These are phyloP conservation scores for Aelia acuminata DNA, from an alignment of 2,888 invertebrate genomes.

Conservation along the genomic window DNA sequence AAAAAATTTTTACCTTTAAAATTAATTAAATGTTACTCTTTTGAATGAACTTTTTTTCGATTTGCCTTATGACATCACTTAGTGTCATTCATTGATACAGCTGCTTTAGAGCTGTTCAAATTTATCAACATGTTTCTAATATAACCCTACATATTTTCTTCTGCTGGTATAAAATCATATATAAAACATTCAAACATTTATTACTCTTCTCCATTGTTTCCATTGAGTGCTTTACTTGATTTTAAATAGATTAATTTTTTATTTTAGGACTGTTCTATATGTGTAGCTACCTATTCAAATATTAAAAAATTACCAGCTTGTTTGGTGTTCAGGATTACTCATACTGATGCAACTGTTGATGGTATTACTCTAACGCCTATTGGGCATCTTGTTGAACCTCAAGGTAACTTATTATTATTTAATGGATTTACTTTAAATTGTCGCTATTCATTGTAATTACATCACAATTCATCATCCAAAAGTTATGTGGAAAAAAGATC, in stretches of 20 bases:
- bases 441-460: too few relatives aligned
- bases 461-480: too few relatives aligned
- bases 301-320: conserved; percentile 82
- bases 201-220: too few relatives aligned
- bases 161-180: neutral
- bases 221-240: neutral
- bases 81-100: neutral
- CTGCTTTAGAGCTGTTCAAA: neutral
- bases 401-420: conserved; percentile 68
- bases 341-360: conserved; percentile 79
- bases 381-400: conserved; percentile 80
- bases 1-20: neutral
- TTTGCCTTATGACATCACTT: neutral
- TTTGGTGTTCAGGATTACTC: conserved; percentile 78
- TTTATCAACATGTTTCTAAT: neutral
- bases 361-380: conserved; percentile 78
- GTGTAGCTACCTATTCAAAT: conserved; percentile 87
- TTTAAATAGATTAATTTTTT: neutral
- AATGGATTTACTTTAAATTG: neutral
- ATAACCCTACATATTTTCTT: neutral
- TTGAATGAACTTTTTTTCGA: neutral
- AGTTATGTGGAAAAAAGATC: too few relatives aligned
- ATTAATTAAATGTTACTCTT: conserved; percentile 3
- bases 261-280: conserved; percentile 81
- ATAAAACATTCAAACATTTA: too few relatives aligned